A percentile compares a stretch with the other conserved stretches of the same genome.
Conservation (phyloP, 2,888 invertebrate genomes). For the Pachycephus smyrnensis region DNA sequence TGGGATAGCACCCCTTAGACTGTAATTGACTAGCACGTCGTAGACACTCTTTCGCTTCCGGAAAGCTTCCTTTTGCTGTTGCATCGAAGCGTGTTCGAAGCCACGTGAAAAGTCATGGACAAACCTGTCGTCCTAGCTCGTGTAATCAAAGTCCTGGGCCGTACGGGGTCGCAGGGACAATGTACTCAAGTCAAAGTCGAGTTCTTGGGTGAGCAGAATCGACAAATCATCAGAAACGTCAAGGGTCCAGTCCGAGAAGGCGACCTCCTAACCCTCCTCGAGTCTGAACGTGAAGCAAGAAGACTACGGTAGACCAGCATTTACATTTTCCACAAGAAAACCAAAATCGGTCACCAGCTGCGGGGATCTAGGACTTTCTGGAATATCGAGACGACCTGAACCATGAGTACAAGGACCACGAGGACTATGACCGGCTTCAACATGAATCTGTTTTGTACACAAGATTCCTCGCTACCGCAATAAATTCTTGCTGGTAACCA, state of each 20-base stretch:
- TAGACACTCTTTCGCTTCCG: slow-evolving; percentile 49
- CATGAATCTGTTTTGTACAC: background rate
- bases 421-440: slow-evolving; percentile 13
- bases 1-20: no score
- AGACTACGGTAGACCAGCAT: slow-evolving; percentile 82
- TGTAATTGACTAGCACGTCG: slow-evolving; percentile 10
- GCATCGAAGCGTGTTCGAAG: slow-evolving; percentile 48
- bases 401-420: slow-evolving; percentile 13
- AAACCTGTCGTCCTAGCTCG: slow-evolving; percentile 89
- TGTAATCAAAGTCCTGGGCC: slow-evolving; percentile 97
- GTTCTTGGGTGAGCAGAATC: slow-evolving; percentile 95
- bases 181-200: slow-evolving; percentile 99
- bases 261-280: slow-evolving; percentile 96
- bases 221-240: slow-evolving; percentile 98
- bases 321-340: slow-evolving; percentile 13
- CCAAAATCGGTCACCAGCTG: slow-evolving; percentile 8
- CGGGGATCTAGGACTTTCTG: slow-evolving; percentile 14
- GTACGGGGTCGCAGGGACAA: slow-evolving; percentile 99
- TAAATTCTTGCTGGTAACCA: slow-evolving; percentile 56
- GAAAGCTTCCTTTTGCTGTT: slow-evolving; percentile 37
- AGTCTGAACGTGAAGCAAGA: slow-evolving; percentile 99
- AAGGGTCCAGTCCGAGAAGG: slow-evolving; percentile 99
- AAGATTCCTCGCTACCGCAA: slow-evolving; percentile 30
- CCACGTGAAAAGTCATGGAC: slow-evolving; percentile 74
- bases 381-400: slow-evolving; percentile 13